A percentile compares a stretch with the other conserved stretches of the same genome.
Evolutionary conservation across 2,888 invertebrate genomes (phyloP).

Genomic region (Drosophila buzzatii): DNA sequence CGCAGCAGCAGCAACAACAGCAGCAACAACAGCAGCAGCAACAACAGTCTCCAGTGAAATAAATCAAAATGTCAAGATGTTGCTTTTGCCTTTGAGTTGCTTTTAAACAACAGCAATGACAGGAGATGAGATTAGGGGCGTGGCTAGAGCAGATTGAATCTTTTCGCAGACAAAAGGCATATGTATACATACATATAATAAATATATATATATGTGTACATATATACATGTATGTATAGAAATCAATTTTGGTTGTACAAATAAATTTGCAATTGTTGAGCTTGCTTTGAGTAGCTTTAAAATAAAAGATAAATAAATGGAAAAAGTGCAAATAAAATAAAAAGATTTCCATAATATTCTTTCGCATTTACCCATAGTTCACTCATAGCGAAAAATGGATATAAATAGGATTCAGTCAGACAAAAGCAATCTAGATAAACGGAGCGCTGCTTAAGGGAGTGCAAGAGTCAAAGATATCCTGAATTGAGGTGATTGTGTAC

Average conservation of each 20-base stretch:
- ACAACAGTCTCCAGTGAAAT: conserved; percentile 45
- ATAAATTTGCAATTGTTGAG: conserved; percentile 6
- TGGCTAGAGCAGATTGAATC: conserved; percentile 6
- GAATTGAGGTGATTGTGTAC: neutral
- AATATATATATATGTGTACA: neutral
- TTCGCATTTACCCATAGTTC: neutral
- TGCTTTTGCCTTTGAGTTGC: conserved; percentile 52
- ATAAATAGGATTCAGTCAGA: neutral
- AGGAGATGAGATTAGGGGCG: conserved; percentile 6
- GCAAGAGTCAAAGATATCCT: neutral
- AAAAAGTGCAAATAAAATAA: neutral
- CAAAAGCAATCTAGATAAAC: neutral
- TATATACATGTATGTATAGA: neutral
- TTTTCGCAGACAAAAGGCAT: neutral
- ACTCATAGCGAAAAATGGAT: neutral
- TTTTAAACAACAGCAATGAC: conserved; percentile 28
- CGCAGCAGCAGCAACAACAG: conserved; percentile 24
- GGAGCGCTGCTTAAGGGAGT: neutral
- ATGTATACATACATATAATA: neutral
- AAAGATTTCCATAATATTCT: neutral
- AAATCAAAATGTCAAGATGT: conserved; percentile 74
- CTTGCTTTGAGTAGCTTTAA: neutral
- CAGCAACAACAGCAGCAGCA: conserved; percentile 9
- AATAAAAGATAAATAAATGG: neutral
- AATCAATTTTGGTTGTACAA: neutral